Conservation (phyloP, 2,797 vertebrate species). For the Aselliscus stoliczkanus region DNA sequence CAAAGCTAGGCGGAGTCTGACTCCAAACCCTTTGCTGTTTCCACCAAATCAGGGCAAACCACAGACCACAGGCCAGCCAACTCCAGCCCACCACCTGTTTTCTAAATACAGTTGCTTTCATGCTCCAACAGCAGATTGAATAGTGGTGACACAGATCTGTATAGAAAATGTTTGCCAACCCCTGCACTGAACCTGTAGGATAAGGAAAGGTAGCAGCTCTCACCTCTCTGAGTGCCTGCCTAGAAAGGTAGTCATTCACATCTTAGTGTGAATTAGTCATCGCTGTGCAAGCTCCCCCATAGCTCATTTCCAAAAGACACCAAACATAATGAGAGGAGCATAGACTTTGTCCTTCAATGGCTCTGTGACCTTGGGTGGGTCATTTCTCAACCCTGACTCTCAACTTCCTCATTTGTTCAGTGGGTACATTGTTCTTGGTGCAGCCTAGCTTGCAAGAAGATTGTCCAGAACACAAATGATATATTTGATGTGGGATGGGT, state of each 20-base stretch:
- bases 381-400: neutral
- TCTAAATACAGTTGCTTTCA: neutral
- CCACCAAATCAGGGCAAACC: neutral
- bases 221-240: neutral
- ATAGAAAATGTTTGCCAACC: neutral
- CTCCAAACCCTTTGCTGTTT: neutral
- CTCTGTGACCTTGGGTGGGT: neutral
- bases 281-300: too few relatives aligned
- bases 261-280: neutral
- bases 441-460: neutral
- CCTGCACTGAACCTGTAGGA: neutral
- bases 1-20: neutral
- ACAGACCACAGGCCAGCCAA: neutral
- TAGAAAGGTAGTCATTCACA: neutral
- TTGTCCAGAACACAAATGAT: neutral
- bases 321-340: neutral
- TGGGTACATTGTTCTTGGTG: neutral
- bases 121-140: neutral
- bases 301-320: neutral
- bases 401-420: too few relatives aligned
- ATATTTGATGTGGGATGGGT: too few relatives aligned
- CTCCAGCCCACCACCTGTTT: neutral
- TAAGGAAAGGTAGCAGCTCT: neutral
- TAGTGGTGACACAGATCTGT: neutral
- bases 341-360: neutral